phyloP scores from a whole-genome alignment of 2,797 vertebrate species.

The Eutrigla gurnardus region DNA sequence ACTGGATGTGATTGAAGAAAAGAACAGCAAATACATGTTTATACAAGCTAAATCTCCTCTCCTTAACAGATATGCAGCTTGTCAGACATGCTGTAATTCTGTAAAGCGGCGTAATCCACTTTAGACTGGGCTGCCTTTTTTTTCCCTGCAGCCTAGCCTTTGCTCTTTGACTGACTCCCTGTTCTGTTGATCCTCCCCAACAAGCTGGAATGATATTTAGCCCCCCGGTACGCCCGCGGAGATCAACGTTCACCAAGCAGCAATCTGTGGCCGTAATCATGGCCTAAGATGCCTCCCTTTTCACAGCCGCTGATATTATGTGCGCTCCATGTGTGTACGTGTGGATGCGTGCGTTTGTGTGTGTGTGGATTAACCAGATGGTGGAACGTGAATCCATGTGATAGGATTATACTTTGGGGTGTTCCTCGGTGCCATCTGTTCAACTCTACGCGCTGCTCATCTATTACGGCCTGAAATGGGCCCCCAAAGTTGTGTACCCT shows the following conservation, averaged over 20 bases:
- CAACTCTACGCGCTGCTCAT: slow-evolving; percentile 75
- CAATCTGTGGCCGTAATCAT: slow-evolving; percentile 92
- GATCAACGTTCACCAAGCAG: slow-evolving; percentile 89
- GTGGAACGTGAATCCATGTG: slow-evolving; percentile 94
- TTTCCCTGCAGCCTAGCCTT: slow-evolving; percentile 73
- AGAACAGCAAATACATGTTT: slow-evolving; percentile 77
- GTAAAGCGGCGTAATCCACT: slow-evolving; percentile 84
- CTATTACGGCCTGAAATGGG: slow-evolving; percentile 79
- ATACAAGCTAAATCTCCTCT: slow-evolving; percentile 79
- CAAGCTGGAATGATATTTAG: slow-evolving; percentile 84
- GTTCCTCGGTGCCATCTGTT: slow-evolving; percentile 92
- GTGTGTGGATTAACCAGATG: slow-evolving; percentile 95
- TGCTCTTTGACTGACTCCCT: slow-evolving; percentile 77
- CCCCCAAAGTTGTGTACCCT: slow-evolving; percentile 73
- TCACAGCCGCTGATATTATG: slow-evolving; percentile 91
- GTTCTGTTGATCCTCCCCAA: slow-evolving; percentile 79
- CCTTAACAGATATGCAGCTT: slow-evolving; percentile 83
- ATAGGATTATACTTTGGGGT: slow-evolving; percentile 98
- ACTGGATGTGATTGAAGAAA: slow-evolving; percentile 76
- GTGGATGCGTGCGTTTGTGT: slow-evolving; percentile 54
- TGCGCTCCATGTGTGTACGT: slow-evolving; percentile 67
- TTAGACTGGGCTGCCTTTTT: slow-evolving; percentile 77
- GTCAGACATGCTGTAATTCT: slow-evolving; percentile 84
- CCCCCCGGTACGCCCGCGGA: slow-evolving; percentile 82
- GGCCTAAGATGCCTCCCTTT: slow-evolving; percentile 88